A percentile compares a stretch with the other conserved stretches of the same genome.
phyloP scores from a whole-genome alignment of 1,140 invertebrate species.

The Rhizoglyphus robini region DNA sequence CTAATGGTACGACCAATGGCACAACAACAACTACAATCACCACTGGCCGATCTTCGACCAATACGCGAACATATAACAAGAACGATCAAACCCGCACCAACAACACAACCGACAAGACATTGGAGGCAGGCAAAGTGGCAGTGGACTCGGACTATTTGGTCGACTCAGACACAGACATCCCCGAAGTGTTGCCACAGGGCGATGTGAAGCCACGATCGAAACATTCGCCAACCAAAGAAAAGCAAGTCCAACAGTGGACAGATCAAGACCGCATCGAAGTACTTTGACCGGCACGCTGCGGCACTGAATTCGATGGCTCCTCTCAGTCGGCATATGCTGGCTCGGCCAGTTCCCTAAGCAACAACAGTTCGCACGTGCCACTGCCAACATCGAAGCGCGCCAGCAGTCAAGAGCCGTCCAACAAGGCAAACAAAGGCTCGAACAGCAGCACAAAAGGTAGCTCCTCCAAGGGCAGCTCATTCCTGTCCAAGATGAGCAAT shows the following conservation, averaged over 20 bases:
- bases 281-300: conserved; percentile 5
- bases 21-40: background rate
- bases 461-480: background rate
- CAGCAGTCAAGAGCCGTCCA: background rate
- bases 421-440: background rate
- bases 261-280: background rate
- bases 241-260: background rate
- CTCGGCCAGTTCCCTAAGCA: background rate
- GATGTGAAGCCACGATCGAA: background rate
- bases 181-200: background rate
- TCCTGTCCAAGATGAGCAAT: background rate
- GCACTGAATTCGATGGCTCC: background rate
- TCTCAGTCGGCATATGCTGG: background rate
- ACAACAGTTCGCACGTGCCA: background rate
- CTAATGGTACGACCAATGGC: background rate
- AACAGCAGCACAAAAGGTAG: background rate
- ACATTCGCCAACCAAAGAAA: background rate
- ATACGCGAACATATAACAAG: conserved; percentile 13
- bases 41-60: background rate
- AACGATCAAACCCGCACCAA: conserved; percentile 2
- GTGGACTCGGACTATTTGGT: too few relatives aligned
- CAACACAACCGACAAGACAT: too few relatives aligned
- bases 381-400: background rate
- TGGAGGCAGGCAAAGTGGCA: background rate
- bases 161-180: conserved; percentile 5